A percentile compares a stretch with the other conserved stretches of the same genome.
These are phyloP conservation scores for Sebastes steindachneri DNA, from an alignment of 2,797 vertebrate species.

Conservation along the genomic window DNA sequence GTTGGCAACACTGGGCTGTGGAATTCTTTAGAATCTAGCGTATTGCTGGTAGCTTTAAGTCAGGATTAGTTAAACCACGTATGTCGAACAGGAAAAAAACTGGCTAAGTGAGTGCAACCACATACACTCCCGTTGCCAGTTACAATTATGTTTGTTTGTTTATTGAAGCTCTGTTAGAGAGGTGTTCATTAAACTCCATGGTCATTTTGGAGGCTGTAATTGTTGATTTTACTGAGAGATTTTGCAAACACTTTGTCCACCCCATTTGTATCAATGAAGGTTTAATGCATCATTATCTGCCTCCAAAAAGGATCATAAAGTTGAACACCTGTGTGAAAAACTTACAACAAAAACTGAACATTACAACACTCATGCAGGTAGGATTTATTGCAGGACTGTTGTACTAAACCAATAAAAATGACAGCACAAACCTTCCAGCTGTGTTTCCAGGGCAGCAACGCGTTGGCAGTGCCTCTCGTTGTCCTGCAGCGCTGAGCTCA, in stretches of 20 bases:
- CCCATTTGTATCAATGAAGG: neutral
- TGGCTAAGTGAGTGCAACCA: neutral
- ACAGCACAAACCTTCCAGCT: slow-evolving; percentile 85
- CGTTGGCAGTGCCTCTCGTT: slow-evolving; percentile 73
- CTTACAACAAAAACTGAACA: too few relatives aligned
- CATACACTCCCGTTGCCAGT: neutral
- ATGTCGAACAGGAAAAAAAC: neutral
- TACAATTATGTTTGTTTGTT: neutral
- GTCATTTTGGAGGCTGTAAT: neutral
- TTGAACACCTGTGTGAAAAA: neutral
- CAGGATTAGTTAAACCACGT: neutral
- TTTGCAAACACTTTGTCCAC: neutral
- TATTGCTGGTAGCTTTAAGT: neutral
- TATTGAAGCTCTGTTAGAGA: neutral
- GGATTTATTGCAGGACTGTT: neutral
- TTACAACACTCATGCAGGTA: too few relatives aligned
- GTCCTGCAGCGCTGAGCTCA: slow-evolving; percentile 84
- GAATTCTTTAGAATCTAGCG: too few relatives aligned
- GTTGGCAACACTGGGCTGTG: too few relatives aligned
- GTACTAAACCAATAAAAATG: neutral
- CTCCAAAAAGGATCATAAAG: too few relatives aligned
- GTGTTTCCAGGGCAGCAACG: slow-evolving; percentile 80
- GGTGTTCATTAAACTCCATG: neutral
- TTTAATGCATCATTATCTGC: too few relatives aligned
- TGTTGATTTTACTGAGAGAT: neutral